Base-by-base conservation (phyloP, 1,140 invertebrate species). In the Papilio xuthus region DNA sequence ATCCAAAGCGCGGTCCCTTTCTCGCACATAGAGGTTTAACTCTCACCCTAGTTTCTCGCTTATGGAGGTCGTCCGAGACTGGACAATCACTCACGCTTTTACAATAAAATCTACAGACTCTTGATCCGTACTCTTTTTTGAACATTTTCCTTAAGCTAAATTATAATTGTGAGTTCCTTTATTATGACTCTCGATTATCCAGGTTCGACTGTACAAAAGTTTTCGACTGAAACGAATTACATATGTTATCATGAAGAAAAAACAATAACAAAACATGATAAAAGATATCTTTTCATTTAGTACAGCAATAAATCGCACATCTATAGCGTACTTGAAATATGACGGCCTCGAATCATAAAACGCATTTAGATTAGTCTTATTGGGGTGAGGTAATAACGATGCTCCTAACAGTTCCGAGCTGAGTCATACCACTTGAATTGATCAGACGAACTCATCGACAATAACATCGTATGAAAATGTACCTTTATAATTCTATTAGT, bases 331-430 rank as follows among this genome's bases (percentile, higher is more conserved):
- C 56, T 60, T 60, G 56, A 28, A 37, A 53, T 20, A 53, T n/a
- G 7, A 47, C 44, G 44, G 15, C n/a, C 50, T 20, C n/a, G n/a
- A 53, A 53, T 44, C 12, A 44, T 53, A 53, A 53, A 53, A 53
- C 50, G 50, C 50, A 20, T 53, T 53, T 60, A 26, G 56, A 60
- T 26, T 60, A 60, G 23, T 60, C 56, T 23, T 26, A 60, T 60
- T 60, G 23, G 10, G 20, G 20, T 60, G 56, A 60, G 23, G 56
- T 60, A 60, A 47, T 47, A 47, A 60, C 9, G 10, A 60, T 23
- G 7, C 20, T 60, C 12, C 23, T 9, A 60, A 26, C 20, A 37
- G 7, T 7, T 37, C 32, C n/a, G n/a, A 56, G 50, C 50, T 60
- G 56, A 60, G 9, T 60, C 56, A 60, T 23, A 56, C 53, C n/a